phyloP scores from a whole-genome alignment of 2,888 invertebrate species.

The Lasioglossum pauxillum region DNA sequence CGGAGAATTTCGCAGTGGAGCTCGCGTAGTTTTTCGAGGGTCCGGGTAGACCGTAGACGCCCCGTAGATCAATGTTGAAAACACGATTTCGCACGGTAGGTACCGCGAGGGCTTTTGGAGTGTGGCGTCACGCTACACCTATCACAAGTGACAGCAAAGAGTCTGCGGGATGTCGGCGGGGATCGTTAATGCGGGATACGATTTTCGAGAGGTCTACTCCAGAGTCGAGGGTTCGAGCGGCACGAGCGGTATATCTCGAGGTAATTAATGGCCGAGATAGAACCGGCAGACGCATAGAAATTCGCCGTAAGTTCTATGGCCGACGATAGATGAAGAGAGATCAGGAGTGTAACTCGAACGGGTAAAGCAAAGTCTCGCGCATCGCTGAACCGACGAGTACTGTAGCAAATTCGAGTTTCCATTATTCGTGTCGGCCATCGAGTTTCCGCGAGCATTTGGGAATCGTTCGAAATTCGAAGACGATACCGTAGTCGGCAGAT shows the following conservation, averaged over 20 bases:
- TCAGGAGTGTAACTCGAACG: slow-evolving; percentile 21
- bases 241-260: slow-evolving; percentile 56
- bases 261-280: slow-evolving; percentile 76
- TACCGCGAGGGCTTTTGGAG: not conserved
- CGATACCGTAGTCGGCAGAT: too few species aligned
- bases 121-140: not conserved
- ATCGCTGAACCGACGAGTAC: slow-evolving; percentile 64
- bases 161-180: slow-evolving; percentile 15
- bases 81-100: not conserved
- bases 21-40: not conserved
- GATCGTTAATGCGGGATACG: slow-evolving; percentile 68
- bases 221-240: slow-evolving; percentile 24
- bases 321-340: slow-evolving; percentile 12
- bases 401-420: slow-evolving; percentile 59
- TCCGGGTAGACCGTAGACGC: not conserved
- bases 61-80: not conserved
- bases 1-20: not conserved
- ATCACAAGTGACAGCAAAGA: slow-evolving; percentile 21
- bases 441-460: not conserved
- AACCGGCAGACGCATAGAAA: slow-evolving; percentile 52
- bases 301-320: slow-evolving; percentile 31
- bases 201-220: slow-evolving; percentile 60
- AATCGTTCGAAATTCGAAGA: not conserved
- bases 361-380: slow-evolving; percentile 31
- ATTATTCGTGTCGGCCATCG: slow-evolving; percentile 62